Percentiles rank a stretch among this genome's conserved stretches.
phyloP scores from a whole-genome alignment of 2,797 vertebrate species.

The Chromobotia macracanthus region DNA sequence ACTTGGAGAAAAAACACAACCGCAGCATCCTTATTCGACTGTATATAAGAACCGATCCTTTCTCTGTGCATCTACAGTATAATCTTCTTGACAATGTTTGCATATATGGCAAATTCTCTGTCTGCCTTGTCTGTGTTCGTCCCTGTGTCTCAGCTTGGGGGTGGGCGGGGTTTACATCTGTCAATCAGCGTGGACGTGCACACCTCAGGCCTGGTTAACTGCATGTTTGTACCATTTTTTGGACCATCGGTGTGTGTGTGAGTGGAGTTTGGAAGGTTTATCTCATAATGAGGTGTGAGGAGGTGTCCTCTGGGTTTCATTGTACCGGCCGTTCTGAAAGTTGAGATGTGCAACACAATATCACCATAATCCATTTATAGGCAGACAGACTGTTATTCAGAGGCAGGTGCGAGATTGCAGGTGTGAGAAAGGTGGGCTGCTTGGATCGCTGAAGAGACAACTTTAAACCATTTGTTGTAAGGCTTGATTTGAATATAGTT shows the following conservation, averaged over 20 bases:
- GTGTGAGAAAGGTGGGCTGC: slow-evolving; percentile 28
- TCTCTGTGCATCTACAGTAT: slow-evolving; percentile 77
- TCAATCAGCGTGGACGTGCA: slow-evolving; percentile 52
- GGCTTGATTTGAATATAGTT: slow-evolving; percentile 61
- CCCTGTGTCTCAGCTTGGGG: slow-evolving; percentile 56
- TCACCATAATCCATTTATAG: slow-evolving; percentile 40
- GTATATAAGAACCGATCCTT: slow-evolving; percentile 66
- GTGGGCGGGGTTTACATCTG: slow-evolving; percentile 48
- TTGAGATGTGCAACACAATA: slow-evolving; percentile 21
- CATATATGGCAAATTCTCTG: slow-evolving; percentile 67
- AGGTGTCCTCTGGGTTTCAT: slow-evolving; percentile 28
- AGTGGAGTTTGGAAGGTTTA: background rate
- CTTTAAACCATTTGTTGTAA: slow-evolving; percentile 54
- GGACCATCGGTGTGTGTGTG: slow-evolving; percentile 22
- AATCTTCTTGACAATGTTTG: slow-evolving; percentile 72
- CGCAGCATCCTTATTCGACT: slow-evolving; percentile 46
- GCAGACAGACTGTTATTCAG: slow-evolving; percentile 50
- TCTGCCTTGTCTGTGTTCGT: slow-evolving; percentile 72
- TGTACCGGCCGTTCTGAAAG: background rate
- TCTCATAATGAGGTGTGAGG: slow-evolving; percentile 40
- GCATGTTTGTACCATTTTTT: background rate
- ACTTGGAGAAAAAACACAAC: slow-evolving; percentile 33
- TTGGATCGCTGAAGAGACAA: slow-evolving; percentile 15
- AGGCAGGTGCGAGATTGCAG: slow-evolving; percentile 1
- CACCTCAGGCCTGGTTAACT: slow-evolving; percentile 59